A percentile compares a stretch with the other conserved stretches of the same genome.
phyloP scores from a whole-genome alignment of 2,888 invertebrate genomes.

The Lasioglossum malachurum region DNA sequence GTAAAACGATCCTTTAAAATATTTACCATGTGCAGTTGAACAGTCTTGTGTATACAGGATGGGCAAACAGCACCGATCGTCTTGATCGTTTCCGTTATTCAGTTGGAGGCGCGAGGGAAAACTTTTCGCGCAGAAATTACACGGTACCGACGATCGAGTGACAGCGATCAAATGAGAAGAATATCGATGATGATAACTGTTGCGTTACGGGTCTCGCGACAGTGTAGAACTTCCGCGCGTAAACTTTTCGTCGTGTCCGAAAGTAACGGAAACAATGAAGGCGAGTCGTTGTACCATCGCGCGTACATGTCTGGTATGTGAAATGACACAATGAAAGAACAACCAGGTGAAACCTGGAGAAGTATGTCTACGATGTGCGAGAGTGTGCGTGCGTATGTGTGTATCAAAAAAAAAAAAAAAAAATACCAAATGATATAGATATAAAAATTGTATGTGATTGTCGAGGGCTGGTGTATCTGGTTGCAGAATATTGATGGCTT shows the following conservation, averaged over 20 bases:
- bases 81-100: neutral
- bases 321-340: conserved; percentile 29
- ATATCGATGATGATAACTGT: neutral
- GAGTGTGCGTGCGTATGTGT: conserved; percentile 68
- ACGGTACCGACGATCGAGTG: neutral
- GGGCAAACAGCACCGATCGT: neutral
- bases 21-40: neutral
- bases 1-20: neutral
- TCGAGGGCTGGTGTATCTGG: conserved; percentile 85
- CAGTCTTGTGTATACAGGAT: neutral
- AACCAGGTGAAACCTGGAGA: conserved; percentile 5
- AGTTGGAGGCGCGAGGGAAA: neutral
- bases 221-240: neutral
- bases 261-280: neutral
- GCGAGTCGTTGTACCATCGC: neutral
- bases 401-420: conserved; percentile 32
- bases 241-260: neutral
- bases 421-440: conserved; percentile 19
- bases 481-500: conserved; percentile 85
- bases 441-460: conserved; percentile 80
- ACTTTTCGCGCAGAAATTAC: neutral
- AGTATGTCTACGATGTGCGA: conserved; percentile 52
- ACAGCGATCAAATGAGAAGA: neutral
- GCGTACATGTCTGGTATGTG: conserved; percentile 43
- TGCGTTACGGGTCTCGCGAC: neutral